phyloP scores from a whole-genome alignment of 2,113 vertebrate species.

The Fregata magnificens region DNA sequence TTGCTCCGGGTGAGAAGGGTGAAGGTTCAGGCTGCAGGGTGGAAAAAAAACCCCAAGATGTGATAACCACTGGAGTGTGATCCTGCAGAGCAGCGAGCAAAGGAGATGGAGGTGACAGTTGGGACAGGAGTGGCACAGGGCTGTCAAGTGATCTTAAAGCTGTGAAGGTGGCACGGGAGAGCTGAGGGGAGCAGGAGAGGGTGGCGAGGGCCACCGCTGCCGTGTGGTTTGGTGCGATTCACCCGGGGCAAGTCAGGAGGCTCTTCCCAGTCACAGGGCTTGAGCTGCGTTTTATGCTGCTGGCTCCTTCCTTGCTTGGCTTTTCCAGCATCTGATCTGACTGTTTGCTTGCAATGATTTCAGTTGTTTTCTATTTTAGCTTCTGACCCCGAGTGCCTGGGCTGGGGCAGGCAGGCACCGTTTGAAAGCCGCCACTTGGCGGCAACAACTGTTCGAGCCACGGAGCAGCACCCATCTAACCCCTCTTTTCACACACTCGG shows the following conservation, averaged over 20 bases:
- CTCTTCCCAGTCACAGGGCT: constrained; percentile 23
- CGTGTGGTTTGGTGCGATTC: not conserved
- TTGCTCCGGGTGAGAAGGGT: not conserved
- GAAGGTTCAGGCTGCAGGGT: not conserved
- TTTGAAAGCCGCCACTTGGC: constrained; percentile 64
- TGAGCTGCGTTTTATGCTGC: not conserved
- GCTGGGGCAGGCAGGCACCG: constrained; percentile 59
- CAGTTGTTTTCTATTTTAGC: constrained; percentile 67
- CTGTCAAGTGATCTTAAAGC: not conserved
- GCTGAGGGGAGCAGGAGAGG: not conserved
- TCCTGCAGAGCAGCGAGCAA: not conserved
- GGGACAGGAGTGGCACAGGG: not conserved
- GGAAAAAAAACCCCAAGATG: not conserved
- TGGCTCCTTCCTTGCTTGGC: constrained; percentile 30
- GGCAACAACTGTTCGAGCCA: constrained; percentile 53
- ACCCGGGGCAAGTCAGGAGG: not conserved
- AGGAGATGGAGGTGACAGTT: not conserved
- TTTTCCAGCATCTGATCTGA: constrained; percentile 51
- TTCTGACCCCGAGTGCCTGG: constrained; percentile 45
- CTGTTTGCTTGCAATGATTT: constrained; percentile 51
- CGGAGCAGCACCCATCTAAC: constrained; percentile 64
- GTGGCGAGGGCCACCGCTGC: not conserved
- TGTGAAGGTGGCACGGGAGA: not conserved
- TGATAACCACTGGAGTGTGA: not conserved
- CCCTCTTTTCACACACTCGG: constrained; percentile 60